A percentile compares a stretch with the other conserved stretches of the same genome.
These are phyloP conservation scores for Nysson spinosus DNA, from an alignment of 2,888 invertebrate genomes.

Conservation along the genomic window DNA sequence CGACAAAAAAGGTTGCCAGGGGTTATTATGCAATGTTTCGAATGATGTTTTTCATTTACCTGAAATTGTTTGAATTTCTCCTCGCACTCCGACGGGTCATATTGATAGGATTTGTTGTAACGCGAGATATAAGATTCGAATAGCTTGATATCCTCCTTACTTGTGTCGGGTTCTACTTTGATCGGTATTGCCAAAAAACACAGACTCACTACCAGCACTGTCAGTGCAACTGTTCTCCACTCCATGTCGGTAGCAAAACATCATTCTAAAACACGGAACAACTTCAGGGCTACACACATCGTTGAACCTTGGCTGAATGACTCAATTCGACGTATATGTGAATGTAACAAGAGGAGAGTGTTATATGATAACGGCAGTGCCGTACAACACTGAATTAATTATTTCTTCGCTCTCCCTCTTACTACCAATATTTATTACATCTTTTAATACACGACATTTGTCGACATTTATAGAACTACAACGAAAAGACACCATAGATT, in stretches of 20 bases:
- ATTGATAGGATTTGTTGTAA: conserved; percentile 79
- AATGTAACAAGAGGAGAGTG: conserved; percentile 1
- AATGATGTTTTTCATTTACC: conserved; percentile 63
- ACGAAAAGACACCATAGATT: too few species aligned
- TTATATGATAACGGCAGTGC: conserved; percentile 40
- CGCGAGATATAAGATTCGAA: conserved; percentile 78
- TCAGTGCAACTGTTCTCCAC: conserved; percentile 72
- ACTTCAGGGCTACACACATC: conserved; percentile 19
- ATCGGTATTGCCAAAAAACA: conserved; percentile 78
- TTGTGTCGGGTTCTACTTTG: conserved; percentile 69
- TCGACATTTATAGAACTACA: too few species aligned
- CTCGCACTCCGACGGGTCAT: conserved; percentile 75
- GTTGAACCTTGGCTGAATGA: conserved; percentile 35
- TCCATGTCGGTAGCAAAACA: conserved; percentile 65
- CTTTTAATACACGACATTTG: too few species aligned
- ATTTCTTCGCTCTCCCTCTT: not conserved
- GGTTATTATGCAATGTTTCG: not conserved
- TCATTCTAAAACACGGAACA: conserved; percentile 27
- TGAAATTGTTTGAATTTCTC: conserved; percentile 76
- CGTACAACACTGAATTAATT: conserved; percentile 39
- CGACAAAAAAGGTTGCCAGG: too few species aligned
- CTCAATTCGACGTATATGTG: conserved; percentile 24
- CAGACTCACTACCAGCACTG: conserved; percentile 72
- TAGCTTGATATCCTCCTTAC: conserved; percentile 66
- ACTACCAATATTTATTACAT: not conserved